Evolutionary conservation across 2,888 invertebrate genomes (phyloP).

Genomic region (Timandra comae): DNA sequence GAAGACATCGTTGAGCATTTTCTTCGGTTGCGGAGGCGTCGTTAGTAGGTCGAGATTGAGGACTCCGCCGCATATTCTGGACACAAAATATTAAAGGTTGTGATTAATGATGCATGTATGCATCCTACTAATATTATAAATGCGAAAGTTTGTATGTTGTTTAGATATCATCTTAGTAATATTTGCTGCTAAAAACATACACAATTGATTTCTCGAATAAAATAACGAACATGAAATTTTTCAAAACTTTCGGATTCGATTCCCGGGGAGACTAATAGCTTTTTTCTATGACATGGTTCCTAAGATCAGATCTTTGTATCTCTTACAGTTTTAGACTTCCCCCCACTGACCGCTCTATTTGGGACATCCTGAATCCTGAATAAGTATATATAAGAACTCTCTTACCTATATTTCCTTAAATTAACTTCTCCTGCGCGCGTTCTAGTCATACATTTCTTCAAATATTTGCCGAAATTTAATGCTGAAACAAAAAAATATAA

Average conservation of each 20-base stretch:
- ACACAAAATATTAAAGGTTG: no score
- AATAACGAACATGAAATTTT: no score
- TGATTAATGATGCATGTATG: no score
- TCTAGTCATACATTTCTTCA: slow-evolving; percentile 45
- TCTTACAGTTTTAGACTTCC: no score
- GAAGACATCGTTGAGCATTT: slow-evolving; percentile 61
- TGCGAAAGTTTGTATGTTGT: no score
- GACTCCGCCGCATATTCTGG: slow-evolving; percentile 84
- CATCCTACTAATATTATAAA: no score
- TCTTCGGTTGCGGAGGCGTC: slow-evolving; percentile 87
- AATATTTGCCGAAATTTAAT: slow-evolving; percentile 49
- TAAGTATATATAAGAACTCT: neutral
- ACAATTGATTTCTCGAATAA: neutral
- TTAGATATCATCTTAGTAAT: no score
- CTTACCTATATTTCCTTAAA: slow-evolving; percentile 80
- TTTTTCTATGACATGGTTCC: no score
- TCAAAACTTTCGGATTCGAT: no score
- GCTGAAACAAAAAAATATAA: slow-evolving; percentile 53
- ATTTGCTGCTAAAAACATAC: slow-evolving; percentile 4
- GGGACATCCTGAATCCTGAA: neutral
- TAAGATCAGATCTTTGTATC: no score
- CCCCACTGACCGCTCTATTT: no score
- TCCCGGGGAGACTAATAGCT: no score
- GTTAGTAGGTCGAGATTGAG: slow-evolving; percentile 83
- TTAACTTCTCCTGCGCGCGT: slow-evolving; percentile 80